Evolutionary conservation across 2,797 vertebrate species (phyloP), one percentile per base, ranked within the genome.

Genomic region (Myiotriccus ornatus): DNA sequence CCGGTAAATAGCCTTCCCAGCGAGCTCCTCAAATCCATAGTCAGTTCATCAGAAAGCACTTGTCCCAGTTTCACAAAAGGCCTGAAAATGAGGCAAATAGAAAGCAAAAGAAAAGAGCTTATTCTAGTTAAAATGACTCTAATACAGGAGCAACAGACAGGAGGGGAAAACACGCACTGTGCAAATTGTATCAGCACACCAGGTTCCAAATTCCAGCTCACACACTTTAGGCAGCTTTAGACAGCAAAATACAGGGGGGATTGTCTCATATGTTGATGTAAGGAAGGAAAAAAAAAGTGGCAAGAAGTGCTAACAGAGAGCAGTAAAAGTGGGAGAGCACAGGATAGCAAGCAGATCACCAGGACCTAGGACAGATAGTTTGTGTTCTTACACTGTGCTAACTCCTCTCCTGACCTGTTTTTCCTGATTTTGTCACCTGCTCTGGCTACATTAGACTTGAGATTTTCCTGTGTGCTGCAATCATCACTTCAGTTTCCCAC

Each of bases 61-160:
- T 86, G 89, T 91, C 94, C 95, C 73, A 84, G 47, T 93, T 95
- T 96, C 87, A 96, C 83, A 93, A 95, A 95, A 85, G 63, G 44
- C 73, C 46, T 70, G 76, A 63, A 96, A 95, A 92, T 43, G 73
- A 96, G 80, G 89, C 65, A 95, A 85, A 87, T 21, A 65, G 10
- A 78, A 92, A 78, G 84, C 27, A 67, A 77, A 91, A 82, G 53
- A 50, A 75, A 84, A 81, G 87, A 73, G 65, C 43, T 27, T 79
- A 24, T 34, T 52, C 59, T 49, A 78, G 64, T 73, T 83, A 59
- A 93, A 93, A 86, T 67, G 0, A n/a, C 69, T 83, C 19, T 73
- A 47, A 86, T 41, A 56, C 79, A 67, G 34, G 39, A 95, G 69
- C 50, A 57, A 43, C 50, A 86, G 73, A 73, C 55, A 63, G 65